phyloP scores from a whole-genome alignment of 1,140 invertebrate genomes.

The Drosophila virilis region DNA sequence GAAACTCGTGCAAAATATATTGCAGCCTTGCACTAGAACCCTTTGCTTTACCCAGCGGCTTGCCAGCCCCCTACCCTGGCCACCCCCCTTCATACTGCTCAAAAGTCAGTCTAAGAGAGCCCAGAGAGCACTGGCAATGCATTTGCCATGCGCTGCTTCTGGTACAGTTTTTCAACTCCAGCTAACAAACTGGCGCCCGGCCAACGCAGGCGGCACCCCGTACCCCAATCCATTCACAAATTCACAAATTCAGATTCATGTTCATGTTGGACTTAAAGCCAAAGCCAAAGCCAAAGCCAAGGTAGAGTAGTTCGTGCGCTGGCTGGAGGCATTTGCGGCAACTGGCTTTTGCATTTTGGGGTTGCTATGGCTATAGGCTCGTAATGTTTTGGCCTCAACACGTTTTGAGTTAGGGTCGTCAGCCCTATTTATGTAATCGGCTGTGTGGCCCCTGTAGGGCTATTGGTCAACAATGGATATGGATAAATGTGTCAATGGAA shows the following conservation, averaged over 20 bases:
- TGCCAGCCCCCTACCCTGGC: background rate
- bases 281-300: conserved; percentile 63
- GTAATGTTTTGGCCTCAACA: conserved; percentile 56
- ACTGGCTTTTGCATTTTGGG: conserved; percentile 17
- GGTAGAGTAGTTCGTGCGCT: conserved; percentile 37
- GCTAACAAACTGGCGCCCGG: conserved; percentile 38
- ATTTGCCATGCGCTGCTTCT: conserved; percentile 73
- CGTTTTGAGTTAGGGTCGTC: conserved; percentile 73
- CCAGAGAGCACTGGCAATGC: conserved; percentile 44
- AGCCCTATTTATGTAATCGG: conserved; percentile 72
- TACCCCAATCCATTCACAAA: background rate
- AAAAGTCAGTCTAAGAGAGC: conserved; percentile 49
- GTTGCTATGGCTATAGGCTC: conserved; percentile 53
- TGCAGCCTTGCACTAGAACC: conserved; percentile 82
- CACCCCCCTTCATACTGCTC: background rate
- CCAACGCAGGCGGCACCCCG: conserved; percentile 26
- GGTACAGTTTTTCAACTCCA: conserved; percentile 78
- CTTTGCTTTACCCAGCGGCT: conserved; percentile 21
- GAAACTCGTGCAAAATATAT: conserved; percentile 81
- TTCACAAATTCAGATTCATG: conserved; percentile 26
- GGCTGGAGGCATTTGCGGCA: background rate
- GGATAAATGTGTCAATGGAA: conserved; percentile 68
- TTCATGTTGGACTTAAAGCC: conserved; percentile 67
- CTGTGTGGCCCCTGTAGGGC: conserved; percentile 30
- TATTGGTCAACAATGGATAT: conserved; percentile 55